Evolutionary conservation across 2,113 vertebrate species (phyloP).

Genomic region (Plestiodon gilberti): DNA sequence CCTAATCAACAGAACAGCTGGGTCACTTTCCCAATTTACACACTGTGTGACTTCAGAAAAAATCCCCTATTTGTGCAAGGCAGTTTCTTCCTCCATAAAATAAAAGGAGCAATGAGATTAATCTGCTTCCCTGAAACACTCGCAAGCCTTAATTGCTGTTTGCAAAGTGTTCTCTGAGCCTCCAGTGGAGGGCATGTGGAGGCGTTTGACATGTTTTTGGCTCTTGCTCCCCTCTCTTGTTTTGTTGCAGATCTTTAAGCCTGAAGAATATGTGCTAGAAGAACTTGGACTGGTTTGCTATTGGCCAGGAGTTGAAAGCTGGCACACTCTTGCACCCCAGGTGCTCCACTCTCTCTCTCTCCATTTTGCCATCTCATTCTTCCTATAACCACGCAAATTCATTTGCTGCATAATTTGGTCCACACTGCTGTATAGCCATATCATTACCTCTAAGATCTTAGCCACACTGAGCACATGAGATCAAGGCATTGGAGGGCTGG

Average conservation of each 20-base stretch:
- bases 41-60: background rate
- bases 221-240: constrained; percentile 24
- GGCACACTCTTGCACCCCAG: constrained; percentile 50
- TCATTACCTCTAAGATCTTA: constrained; percentile 21
- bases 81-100: constrained; percentile 25
- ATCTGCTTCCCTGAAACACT: constrained; percentile 2
- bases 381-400: constrained; percentile 46
- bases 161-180: constrained; percentile 32
- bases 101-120: background rate
- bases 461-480: constrained; percentile 26
- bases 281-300: constrained; percentile 35
- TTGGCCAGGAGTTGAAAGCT: constrained; percentile 45
- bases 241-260: constrained; percentile 3
- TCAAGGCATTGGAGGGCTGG: constrained; percentile 24
- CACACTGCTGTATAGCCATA: constrained; percentile 39
- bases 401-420: constrained; percentile 57
- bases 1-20: constrained; percentile 4
- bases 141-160: constrained; percentile 32
- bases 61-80: constrained; percentile 18
- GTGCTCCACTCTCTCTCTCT: constrained; percentile 39
- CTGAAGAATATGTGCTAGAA: background rate
- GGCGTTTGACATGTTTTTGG: background rate
- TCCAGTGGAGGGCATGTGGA: constrained; percentile 12
- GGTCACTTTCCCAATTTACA: constrained; percentile 26
- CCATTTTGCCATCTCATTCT: constrained; percentile 22